A percentile compares a stretch with the other conserved stretches of the same genome.
phyloP scores from a whole-genome alignment of 2,888 invertebrate genomes.

The Vesta saturnalis region DNA sequence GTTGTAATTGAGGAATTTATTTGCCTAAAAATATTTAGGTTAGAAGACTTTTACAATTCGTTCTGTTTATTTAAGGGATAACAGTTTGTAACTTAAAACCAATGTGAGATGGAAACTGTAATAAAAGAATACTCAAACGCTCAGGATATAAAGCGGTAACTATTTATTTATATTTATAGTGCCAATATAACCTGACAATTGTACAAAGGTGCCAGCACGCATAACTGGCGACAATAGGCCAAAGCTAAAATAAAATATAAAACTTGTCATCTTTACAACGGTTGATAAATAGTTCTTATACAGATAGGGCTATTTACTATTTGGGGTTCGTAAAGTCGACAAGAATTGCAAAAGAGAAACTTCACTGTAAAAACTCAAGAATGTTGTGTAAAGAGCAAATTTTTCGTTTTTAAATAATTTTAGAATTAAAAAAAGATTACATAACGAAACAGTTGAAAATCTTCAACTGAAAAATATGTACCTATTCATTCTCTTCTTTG shows the following conservation, averaged over 20 bases:
- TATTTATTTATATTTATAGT: slow-evolving; percentile 58
- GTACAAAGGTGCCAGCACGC: slow-evolving; percentile 54
- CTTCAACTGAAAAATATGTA: background rate
- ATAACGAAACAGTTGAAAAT: background rate
- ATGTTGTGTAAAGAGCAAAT: slow-evolving; percentile 1
- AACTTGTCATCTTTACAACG: slow-evolving; percentile 58
- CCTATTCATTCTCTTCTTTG: background rate
- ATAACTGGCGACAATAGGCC: slow-evolving; percentile 51
- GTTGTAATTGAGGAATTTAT: background rate
- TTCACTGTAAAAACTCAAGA: background rate
- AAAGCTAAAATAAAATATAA: slow-evolving; percentile 58
- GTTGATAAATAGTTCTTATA: slow-evolving; percentile 57
- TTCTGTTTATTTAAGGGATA: slow-evolving; percentile 28
- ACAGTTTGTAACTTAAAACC: slow-evolving; percentile 27
- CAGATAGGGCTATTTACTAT: slow-evolving; percentile 41
- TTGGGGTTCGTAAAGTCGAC: slow-evolving; percentile 24
- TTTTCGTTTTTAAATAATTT: background rate
- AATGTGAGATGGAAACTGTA: slow-evolving; percentile 21
- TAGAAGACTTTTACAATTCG: slow-evolving; percentile 17
- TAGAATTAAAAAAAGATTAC: no score
- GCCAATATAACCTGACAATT: slow-evolving; percentile 56
- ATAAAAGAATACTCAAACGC: slow-evolving; percentile 35
- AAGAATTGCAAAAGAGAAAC: slow-evolving; percentile 26
- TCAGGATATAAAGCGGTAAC: slow-evolving; percentile 35
- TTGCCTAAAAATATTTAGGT: background rate